Evolutionary conservation across 2,113 vertebrate genomes (phyloP), one percentile per base, ranked within the genome.

Genomic region (Pangasianodon hypophthalmus): DNA sequence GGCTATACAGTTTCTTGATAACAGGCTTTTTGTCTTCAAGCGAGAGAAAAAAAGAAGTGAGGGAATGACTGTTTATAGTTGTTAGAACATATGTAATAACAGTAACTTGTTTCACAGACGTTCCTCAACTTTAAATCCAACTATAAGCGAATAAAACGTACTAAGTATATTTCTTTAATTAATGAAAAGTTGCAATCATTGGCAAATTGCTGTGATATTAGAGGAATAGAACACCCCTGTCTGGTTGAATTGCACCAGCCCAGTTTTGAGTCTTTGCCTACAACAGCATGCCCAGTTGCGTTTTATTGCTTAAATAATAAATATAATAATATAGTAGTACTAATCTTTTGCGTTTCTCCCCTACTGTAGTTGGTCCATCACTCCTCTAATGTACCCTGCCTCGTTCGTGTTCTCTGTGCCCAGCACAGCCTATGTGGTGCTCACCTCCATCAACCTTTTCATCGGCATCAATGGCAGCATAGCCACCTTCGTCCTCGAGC

Each of bases 371-470:
- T 97, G 96, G 96, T 96, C 96, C 85, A 96, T 97, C 92, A 97
- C 96, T 24, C 96, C 96, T 52, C 95, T 97, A 73, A 97, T 97
- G 96, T 97, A 97, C 88, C 96, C 96, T 80, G 96, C 96, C 48
- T 97, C 96, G 82, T 97, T 97, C 91, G 8, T 97, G 77, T 97
- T 97, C 93, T 93, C 91, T 13, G 93, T 97, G 6, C 96, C 96
- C 75, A 97, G 96, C 92, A 97, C 96, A 4, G 96, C 96, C 44
- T 97, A 97, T 14, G 96, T 97, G 37, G 94, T 96, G 29, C 94
- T 97, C 62, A 97, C 96, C 82, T 97, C 95, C 85, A 92, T 96
- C 91, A 97, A 97, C 93, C 95, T 97, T 86, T 97, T 97, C 91
- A 95, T 97, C 26, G 96, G 96, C 48, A 96, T 97, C 90, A 97